Evolutionary conservation across 2,113 vertebrate genomes (phyloP).

Genomic region (Eclectus roratus): DNA sequence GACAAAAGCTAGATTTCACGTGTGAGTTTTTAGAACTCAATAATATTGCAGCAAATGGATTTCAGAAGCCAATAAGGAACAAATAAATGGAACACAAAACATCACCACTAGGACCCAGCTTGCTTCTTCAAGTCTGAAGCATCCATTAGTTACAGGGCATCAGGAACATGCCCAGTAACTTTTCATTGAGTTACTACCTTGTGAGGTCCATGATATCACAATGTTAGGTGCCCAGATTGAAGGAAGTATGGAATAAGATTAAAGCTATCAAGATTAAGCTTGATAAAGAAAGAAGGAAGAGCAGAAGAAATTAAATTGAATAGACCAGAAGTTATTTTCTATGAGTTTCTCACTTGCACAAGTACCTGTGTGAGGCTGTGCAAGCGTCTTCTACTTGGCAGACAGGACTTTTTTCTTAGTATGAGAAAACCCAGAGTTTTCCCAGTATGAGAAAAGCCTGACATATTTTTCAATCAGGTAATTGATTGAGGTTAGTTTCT

Average conservation of each 20-base stretch:
- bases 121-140: neutral
- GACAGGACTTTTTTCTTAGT: neutral
- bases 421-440: neutral
- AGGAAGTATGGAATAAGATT: neutral
- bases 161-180: neutral
- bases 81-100: constrained; percentile 2
- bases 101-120: neutral
- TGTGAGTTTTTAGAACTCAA: neutral
- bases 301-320: neutral
- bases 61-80: neutral
- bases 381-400: neutral
- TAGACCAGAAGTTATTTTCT: neutral
- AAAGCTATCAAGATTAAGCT: neutral
- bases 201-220: neutral
- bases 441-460: neutral
- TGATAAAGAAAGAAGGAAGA: neutral
- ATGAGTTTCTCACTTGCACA: neutral
- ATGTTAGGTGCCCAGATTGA: neutral
- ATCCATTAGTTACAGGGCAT: neutral
- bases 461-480: neutral
- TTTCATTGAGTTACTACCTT: neutral
- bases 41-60: neutral
- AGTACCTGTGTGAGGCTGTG: neutral
- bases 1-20: neutral
- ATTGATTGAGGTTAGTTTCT: neutral